Evolutionary conservation across 2,113 vertebrate genomes (phyloP).

Genomic region (Tylochromis polylepis): DNA sequence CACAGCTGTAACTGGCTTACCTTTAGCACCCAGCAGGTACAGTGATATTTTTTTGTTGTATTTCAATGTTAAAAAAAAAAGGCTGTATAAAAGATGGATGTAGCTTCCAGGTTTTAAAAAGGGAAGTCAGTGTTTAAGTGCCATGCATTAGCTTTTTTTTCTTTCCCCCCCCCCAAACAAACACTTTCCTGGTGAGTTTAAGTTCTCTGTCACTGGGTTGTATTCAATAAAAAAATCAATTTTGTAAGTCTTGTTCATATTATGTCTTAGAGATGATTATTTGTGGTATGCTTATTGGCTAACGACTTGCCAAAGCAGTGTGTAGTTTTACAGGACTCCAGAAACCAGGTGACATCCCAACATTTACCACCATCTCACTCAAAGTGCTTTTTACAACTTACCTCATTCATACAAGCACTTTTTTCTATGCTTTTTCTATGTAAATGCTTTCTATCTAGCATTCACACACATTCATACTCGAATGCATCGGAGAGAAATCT

Average conservation of each 20-base stretch:
- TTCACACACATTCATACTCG: neutral
- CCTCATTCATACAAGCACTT: neutral
- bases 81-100: neutral
- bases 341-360: neutral
- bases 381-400: neutral
- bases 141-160: neutral
- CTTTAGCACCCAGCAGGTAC: neutral
- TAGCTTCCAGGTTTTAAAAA: neutral
- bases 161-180: neutral
- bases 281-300: neutral
- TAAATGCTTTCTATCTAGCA: accelerated
- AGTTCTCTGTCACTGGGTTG: neutral
- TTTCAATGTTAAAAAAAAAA: neutral
- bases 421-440: neutral
- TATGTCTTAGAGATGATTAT: neutral
- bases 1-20: neutral
- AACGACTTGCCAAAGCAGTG: neutral
- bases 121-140: neutral
- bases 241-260: neutral
- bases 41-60: neutral
- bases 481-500: neutral
- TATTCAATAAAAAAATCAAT: neutral
- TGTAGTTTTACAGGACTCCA: accelerated
- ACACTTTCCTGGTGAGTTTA: neutral
- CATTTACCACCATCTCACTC: neutral